These are phyloP conservation scores for Bagarius yarrelli DNA, from an alignment of 2,113 vertebrate species.

Conservation along the genomic window DNA sequence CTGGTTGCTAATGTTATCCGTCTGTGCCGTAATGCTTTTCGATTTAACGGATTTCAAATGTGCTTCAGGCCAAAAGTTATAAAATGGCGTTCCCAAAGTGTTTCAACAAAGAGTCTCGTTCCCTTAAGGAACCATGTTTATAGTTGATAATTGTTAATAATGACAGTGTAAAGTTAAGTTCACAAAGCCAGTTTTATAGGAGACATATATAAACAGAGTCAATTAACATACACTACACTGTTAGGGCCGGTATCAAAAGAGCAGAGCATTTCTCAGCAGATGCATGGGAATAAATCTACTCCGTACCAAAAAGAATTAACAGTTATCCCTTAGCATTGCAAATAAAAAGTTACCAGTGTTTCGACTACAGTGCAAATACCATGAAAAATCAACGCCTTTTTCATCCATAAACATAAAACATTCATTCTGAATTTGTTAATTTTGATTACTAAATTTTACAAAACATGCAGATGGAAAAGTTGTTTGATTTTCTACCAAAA, in stretches of 20 bases:
- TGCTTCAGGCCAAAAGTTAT: no score
- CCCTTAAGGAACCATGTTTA: no score
- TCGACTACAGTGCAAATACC: slow-evolving; percentile 59
- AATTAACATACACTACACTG: slow-evolving; percentile 49
- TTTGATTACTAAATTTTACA: slow-evolving; percentile 46
- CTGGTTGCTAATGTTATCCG: no score
- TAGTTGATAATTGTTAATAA: slow-evolving; percentile 19
- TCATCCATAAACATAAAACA: slow-evolving; percentile 49
- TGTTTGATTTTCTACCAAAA: slow-evolving; percentile 16
- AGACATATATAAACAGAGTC: slow-evolving; percentile 50
- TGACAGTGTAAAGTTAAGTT: slow-evolving; percentile 31
- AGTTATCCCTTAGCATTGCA: slow-evolving; percentile 44
- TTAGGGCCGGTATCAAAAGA: slow-evolving; percentile 51
- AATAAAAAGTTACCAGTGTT: slow-evolving; percentile 56
- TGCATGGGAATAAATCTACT: slow-evolving; percentile 40
- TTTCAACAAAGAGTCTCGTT: no score
- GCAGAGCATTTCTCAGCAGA: slow-evolving; percentile 46
- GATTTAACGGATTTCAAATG: no score
- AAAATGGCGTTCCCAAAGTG: no score
- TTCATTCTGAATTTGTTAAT: slow-evolving; percentile 47
- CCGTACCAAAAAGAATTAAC: slow-evolving; percentile 43
- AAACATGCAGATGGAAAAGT: slow-evolving; percentile 22
- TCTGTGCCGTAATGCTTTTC: no score
- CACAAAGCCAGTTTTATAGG: slow-evolving; percentile 44
- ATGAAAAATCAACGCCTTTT: slow-evolving; percentile 46